These are phyloP conservation scores for Donacobius atricapilla DNA, from an alignment of 2,113 vertebrate genomes.

Conservation along the genomic window DNA sequence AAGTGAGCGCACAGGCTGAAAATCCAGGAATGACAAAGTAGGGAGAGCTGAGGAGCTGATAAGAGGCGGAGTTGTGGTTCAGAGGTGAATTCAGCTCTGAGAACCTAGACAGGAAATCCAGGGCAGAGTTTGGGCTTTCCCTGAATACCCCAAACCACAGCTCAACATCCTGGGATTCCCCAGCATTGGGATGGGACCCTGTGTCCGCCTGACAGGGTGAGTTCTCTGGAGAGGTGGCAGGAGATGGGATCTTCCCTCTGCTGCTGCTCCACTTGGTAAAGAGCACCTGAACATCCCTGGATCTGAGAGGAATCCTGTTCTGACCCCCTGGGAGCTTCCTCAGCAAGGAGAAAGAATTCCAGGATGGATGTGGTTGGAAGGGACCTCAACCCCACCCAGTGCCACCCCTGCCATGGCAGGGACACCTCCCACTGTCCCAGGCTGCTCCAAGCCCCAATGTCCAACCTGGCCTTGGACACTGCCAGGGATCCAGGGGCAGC, in stretches of 20 bases:
- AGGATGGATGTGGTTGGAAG: not conserved
- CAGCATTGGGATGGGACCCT: accelerated
- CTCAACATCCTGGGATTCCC: not conserved
- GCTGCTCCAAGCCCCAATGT: too few relatives aligned
- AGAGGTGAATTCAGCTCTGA: not conserved
- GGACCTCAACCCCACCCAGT: accelerated
- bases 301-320: not conserved
- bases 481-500: not conserved
- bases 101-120: not conserved
- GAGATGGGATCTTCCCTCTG: not conserved
- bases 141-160: not conserved
- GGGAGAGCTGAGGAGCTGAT: not conserved
- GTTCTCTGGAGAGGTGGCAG: too few relatives aligned
- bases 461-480: not conserved
- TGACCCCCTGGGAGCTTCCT: not conserved
- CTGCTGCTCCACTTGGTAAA: not conserved
- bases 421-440: not conserved
- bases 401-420: not conserved
- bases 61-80: not conserved
- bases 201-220: not conserved
- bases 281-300: not conserved
- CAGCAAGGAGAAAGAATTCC: not conserved
- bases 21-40: not conserved
- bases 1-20: not conserved
- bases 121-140: not conserved